Evolutionary conservation across 2,888 invertebrate genomes (phyloP), one percentile per base, ranked within the genome.

Genomic region (Tetanocera ferruginea): DNA sequence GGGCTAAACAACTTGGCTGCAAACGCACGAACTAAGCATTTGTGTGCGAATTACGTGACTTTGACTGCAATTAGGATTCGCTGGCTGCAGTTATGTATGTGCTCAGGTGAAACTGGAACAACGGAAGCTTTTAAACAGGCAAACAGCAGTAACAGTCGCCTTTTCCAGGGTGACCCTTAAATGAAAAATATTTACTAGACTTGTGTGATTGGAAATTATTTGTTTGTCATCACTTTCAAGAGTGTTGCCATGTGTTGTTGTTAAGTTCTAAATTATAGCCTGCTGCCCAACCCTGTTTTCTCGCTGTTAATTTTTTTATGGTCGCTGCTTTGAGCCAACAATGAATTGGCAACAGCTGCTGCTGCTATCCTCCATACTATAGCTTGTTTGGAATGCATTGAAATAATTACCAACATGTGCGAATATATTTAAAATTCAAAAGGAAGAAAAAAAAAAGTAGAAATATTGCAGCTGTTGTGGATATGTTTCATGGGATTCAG

Each of bases 71-170:
- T 67, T 43, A 67, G 67, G 67, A 67, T 67, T 11, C 37, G 34
- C n/a, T n/a, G 31, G 34, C n/a, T n/a, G 31, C 31, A 19, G 34
- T 23, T 23, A 37, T 19, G 67, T 23, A 37, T 19, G 67, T 34
- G 37, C 67, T 67, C 67, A 67, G 67, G 67, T 67, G 67, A n/a
- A 67, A 67, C 64, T 67, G 19, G 37, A 67, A 37, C 43, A 67
- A 67, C 67, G 43, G 43, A 67, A 67, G 19, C 43, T 67, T 43
- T 67, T 11, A 34, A 19, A 19, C 60, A 60, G 23, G 3, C 60
- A 23, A 25, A 9, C 5, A 37, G 37, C 37, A 1, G 37, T 37
- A 8, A 8, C 37, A 37, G 25, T 25, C 57, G 25, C 57, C 57
- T 25, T 28, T 23, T 52, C 8, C 57, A 23, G 55, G 55, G 23